phyloP scores from a whole-genome alignment of 2,113 vertebrate genomes.

The Tragelaphus strepsiceros region DNA sequence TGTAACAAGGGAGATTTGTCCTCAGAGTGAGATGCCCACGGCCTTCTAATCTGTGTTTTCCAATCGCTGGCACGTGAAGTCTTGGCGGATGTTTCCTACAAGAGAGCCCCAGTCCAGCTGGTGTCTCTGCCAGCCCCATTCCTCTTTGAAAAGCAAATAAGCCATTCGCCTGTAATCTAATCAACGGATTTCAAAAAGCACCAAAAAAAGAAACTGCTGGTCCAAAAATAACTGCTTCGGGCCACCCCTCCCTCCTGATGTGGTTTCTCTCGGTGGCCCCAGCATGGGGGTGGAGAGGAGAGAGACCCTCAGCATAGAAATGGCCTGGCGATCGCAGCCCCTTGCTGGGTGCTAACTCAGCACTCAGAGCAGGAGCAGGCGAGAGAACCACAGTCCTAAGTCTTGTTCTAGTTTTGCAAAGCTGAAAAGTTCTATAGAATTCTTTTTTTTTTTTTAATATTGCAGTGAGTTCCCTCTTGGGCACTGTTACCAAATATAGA shows the following conservation, averaged over 20 bases:
- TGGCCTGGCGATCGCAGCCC: not conserved
- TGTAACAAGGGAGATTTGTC: slow-evolving; percentile 15
- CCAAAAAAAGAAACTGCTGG: not conserved
- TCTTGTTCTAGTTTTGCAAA: slow-evolving; percentile 11
- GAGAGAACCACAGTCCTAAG: not conserved
- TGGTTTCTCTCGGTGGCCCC: not conserved
- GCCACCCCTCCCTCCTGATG: not conserved
- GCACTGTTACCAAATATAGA: not conserved
- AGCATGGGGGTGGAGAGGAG: not conserved
- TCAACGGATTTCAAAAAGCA: slow-evolving; percentile 15
- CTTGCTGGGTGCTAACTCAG: not conserved
- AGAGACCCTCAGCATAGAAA: not conserved
- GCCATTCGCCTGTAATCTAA: not conserved
- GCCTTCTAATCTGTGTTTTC: not conserved
- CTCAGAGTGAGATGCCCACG: slow-evolving; percentile 33
- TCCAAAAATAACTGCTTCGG: not conserved
- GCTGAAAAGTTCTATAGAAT: not conserved
- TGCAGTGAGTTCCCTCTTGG: not conserved
- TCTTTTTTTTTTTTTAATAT: not conserved
- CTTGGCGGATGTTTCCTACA: not conserved
- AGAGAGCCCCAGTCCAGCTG: not conserved
- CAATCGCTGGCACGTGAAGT: not conserved
- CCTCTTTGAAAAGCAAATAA: slow-evolving; percentile 27
- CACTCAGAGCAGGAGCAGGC: not conserved
- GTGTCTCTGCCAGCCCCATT: not conserved